These are phyloP conservation scores for Schlechtendalia chinensis DNA, from an alignment of 1,140 invertebrate genomes.

Conservation along the genomic window DNA sequence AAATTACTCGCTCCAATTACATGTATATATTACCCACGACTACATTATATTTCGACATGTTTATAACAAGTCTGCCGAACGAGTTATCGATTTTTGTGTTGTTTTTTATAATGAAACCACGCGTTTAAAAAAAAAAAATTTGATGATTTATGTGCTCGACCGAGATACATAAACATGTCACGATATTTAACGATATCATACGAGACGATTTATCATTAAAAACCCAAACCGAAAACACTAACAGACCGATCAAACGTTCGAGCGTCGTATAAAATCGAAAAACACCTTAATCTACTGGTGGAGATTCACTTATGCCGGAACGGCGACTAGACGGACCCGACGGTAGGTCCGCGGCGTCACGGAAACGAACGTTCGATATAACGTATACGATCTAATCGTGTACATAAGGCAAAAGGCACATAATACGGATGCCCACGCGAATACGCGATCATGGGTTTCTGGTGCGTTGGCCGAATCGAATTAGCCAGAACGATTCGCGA, in stretches of 20 bases:
- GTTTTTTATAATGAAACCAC: background rate
- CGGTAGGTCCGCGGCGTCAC: too few relatives aligned
- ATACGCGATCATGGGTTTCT: background rate
- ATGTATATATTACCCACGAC: too few relatives aligned
- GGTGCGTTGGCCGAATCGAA: slow-evolving; percentile 37
- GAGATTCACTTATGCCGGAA: too few relatives aligned
- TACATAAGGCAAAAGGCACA: too few relatives aligned
- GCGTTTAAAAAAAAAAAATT: background rate
- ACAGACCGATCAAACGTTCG: background rate
- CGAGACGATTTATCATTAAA: background rate
- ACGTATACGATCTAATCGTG: too few relatives aligned
- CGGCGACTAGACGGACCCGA: too few relatives aligned
- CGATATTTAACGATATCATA: background rate
- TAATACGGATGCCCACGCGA: slow-evolving; percentile 15
- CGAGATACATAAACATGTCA: background rate
- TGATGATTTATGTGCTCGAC: slow-evolving; percentile 10
- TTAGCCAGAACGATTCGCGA: slow-evolving; percentile 21
- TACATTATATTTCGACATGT: background rate
- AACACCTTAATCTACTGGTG: too few relatives aligned
- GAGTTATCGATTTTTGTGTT: background rate
- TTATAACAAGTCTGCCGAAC: slow-evolving; percentile 7
- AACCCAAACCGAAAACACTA: background rate
- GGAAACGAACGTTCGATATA: too few relatives aligned
- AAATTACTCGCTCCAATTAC: background rate
- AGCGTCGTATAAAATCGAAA: too few relatives aligned